A percentile compares a stretch with the other conserved stretches of the same genome.
phyloP scores from a whole-genome alignment of 1,140 invertebrate genomes.

The Nasonia longicornis region DNA sequence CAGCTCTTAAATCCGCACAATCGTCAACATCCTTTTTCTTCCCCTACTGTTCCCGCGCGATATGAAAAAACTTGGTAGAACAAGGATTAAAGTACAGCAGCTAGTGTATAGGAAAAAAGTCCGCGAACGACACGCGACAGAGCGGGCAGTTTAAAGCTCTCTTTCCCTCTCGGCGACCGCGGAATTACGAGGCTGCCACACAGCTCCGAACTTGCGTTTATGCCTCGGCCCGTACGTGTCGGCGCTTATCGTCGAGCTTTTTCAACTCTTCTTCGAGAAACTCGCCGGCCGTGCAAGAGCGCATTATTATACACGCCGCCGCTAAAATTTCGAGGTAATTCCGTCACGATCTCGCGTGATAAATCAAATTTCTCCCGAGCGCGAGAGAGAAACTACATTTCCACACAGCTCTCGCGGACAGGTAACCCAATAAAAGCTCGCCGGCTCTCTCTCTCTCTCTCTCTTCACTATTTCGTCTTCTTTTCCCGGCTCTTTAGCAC shows the following conservation, averaged over 20 bases:
- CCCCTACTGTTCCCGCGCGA: neutral
- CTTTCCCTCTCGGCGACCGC: neutral
- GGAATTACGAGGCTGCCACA: slow-evolving; percentile 1
- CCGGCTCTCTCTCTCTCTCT: neutral
- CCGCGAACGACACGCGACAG: neutral
- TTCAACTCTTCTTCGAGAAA: neutral
- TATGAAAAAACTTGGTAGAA: slow-evolving; percentile 46
- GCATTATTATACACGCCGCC: slow-evolving; percentile 14
- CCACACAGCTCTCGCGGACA: neutral
- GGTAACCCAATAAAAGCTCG: slow-evolving; percentile 21
- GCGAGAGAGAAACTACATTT: neutral
- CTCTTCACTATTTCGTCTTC: neutral
- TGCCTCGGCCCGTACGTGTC: slow-evolving; percentile 19
- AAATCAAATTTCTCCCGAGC: slow-evolving; percentile 36
- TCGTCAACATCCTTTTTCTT: slow-evolving; percentile 29
- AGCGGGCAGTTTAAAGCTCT: slow-evolving; percentile 28
- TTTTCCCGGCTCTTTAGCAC: neutral
- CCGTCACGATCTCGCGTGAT: slow-evolving; percentile 34
- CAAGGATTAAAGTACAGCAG: slow-evolving; percentile 35
- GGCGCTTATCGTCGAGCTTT: slow-evolving; percentile 21
- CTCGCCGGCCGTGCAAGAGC: neutral
- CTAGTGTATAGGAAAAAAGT: neutral
- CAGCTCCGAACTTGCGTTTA: slow-evolving; percentile 18
- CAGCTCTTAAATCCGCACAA: slow-evolving; percentile 30
- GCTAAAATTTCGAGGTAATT: slow-evolving; percentile 24